Conservation (phyloP, 92 coral and sea anemone genomes). For the Parazoanthus darwini region DNA sequence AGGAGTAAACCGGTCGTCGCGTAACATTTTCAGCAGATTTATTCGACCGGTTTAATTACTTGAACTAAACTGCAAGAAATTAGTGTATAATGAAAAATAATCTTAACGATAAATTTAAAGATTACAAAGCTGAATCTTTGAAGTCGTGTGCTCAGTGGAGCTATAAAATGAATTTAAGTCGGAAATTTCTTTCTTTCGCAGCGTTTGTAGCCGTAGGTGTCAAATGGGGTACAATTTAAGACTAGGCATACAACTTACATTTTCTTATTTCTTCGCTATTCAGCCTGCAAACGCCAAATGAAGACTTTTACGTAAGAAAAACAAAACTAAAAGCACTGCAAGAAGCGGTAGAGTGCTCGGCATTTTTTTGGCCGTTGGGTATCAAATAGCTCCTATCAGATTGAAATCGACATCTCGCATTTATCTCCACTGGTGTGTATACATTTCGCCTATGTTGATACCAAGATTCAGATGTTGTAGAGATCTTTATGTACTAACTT, state of each 20-base stretch:
- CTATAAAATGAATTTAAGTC: no score
- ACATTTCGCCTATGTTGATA: constrained; percentile 47
- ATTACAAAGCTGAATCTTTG: no score
- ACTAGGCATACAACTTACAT: not conserved
- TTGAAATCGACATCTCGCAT: constrained; percentile 44
- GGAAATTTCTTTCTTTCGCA: constrained; percentile 4
- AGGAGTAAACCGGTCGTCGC: not conserved
- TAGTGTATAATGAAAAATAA: not conserved
- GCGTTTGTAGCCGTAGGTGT: not conserved
- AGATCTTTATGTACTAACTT: constrained; percentile 47
- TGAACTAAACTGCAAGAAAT: not conserved
- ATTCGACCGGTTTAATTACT: not conserved
- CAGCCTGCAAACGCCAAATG: constrained; percentile 1
- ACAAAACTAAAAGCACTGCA: not conserved
- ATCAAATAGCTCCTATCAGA: constrained; percentile 43
- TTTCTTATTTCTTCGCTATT: constrained; percentile 13
- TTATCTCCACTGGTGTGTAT: constrained; percentile 45
- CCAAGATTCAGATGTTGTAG: constrained; percentile 49
- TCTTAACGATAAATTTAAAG: not conserved
- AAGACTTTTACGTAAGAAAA: not conserved
- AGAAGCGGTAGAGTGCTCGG: not conserved
- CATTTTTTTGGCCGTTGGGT: constrained; percentile 30
- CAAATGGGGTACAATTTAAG: not conserved
- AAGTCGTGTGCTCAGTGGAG: not conserved
- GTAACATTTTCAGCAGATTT: not conserved